Base-by-base conservation (phyloP, 1,140 invertebrate species). In the Hyphantria cunea region DNA sequence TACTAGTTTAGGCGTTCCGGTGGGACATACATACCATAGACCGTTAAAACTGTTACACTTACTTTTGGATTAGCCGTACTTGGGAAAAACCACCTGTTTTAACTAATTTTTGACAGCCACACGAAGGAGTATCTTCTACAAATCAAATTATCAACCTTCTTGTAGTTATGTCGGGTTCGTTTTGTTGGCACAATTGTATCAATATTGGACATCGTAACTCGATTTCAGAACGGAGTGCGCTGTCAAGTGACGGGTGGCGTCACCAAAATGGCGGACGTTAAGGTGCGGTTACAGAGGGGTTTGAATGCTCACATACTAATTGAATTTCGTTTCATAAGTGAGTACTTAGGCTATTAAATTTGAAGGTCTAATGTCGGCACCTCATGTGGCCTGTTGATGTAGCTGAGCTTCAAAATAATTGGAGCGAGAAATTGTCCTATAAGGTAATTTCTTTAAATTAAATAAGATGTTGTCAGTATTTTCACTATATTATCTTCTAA, bases 201-300 rank as follows among this genome's bases (percentile, higher is more conserved):
- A 84, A 84, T 86, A 86, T 86, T 82, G 84, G 78, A 76, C 74
- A 78, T 78, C 72, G 75, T 84, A 86, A 86, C 76, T 84, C 71
- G 79, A 86, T 86, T 86, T 86, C 73, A 70, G 73, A 72, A 78
- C 68, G 64, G 60, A 75, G 66, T 60, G 78, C 65, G 66, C 72
- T 78, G 80, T 82, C 80, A 82, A 76, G 61, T 72, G 68, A 64
- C 69, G 61, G 62, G 45, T 51, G 48, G 42, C 47, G 34, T 44
- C 48, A 60, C 55, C 48, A 11, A 60, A 60, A 60, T 60, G 56
- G 48, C 56, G 37, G 55, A 31, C 55, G 14, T 8, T 49, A 33
- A 15, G 48, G 53, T 47, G 44, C 25, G 42, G 45, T 58, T 49
- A 10, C 32, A 7, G 32, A 7, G 8, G 12, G 41, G 9, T 44